Evolutionary conservation across 2,113 vertebrate genomes (phyloP).

Genomic region (Garra rufa): DNA sequence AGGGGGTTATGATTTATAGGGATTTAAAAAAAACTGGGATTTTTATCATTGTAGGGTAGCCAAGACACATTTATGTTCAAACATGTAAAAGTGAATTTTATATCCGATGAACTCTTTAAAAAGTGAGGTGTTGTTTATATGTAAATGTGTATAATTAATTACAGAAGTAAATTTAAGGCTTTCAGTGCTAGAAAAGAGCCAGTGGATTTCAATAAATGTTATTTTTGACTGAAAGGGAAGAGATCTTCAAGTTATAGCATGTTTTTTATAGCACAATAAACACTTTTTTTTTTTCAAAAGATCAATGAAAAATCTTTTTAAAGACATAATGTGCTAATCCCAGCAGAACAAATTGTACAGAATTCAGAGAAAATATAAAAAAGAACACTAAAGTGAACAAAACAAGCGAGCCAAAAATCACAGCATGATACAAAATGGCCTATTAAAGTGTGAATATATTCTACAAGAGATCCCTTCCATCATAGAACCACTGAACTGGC

Average conservation of each 20-base stretch:
- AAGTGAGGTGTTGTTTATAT: background rate
- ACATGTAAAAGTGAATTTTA: too few relatives aligned
- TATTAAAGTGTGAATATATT: background rate
- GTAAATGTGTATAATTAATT: background rate
- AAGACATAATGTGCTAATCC: background rate
- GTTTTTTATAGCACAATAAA: background rate
- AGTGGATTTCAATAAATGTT: background rate
- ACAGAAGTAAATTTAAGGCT: background rate
- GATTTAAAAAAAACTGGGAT: too few relatives aligned
- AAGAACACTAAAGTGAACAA: background rate
- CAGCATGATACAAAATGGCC: background rate
- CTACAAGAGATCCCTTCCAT: constrained; percentile 23
- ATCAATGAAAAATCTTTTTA: background rate
- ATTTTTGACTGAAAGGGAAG: too few relatives aligned
- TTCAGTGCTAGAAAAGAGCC: background rate
- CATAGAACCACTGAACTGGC: constrained; percentile 23
- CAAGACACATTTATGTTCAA: too few relatives aligned
- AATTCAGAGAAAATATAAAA: background rate
- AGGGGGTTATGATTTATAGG: too few relatives aligned
- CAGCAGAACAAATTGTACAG: background rate
- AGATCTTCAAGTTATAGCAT: background rate
- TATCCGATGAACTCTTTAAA: too few relatives aligned
- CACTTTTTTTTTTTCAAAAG: background rate
- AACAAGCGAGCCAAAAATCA: background rate
- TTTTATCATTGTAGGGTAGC: too few relatives aligned